Evolutionary conservation across 1,140 invertebrate species (phyloP).

Genomic region (Neodiprion virginianus): DNA sequence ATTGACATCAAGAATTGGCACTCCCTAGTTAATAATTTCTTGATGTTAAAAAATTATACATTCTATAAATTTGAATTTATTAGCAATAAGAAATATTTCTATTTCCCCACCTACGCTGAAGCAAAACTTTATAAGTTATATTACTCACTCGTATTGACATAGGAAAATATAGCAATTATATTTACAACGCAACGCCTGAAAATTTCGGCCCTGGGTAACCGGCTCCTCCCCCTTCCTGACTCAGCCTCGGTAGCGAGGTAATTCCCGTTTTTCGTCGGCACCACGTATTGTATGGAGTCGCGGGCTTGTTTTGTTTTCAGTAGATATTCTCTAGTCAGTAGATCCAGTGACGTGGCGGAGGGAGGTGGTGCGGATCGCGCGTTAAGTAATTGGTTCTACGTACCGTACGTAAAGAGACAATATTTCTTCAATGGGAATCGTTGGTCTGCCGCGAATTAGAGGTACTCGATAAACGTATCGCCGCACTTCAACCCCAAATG

Average conservation of each 20-base stretch:
- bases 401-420: background rate
- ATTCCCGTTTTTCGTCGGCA: background rate
- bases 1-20: no score
- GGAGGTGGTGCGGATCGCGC: background rate
- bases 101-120: background rate
- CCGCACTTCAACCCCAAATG: background rate
- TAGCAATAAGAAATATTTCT: background rate
- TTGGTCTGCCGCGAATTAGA: background rate
- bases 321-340: slow-evolving; percentile 1
- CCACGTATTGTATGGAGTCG: background rate
- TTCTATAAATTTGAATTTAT: background rate
- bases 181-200: background rate
- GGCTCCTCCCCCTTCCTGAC: background rate
- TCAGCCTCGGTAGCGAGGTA: background rate
- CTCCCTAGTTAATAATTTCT: no score
- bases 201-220: background rate
- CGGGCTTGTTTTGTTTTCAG: slow-evolving; percentile 3
- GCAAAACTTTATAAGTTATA: background rate
- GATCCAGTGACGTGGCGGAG: background rate
- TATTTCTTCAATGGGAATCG: background rate
- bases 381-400: no score
- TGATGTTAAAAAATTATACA: no score
- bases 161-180: no score
- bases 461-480: background rate
- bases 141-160: no score